Percentiles rank a stretch among this genome's conserved stretches.
Conservation (phyloP, 2,888 invertebrate species). For the Cantharis lateralis region DNA sequence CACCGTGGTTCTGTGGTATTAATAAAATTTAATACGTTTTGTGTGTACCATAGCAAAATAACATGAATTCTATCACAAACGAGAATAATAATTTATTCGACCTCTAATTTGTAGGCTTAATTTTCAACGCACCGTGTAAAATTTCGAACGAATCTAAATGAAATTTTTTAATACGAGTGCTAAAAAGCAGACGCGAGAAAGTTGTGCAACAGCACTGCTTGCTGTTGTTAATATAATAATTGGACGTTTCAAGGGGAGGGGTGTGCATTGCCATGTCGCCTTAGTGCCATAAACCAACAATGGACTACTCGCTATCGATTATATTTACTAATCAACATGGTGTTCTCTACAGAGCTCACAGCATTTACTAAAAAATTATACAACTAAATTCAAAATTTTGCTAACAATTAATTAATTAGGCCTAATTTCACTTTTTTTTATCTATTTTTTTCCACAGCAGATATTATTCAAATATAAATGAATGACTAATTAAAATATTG, state of each 20-base stretch:
- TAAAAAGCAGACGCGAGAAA: conserved; percentile 12
- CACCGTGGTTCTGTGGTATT: conserved; percentile 33
- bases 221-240: conserved; percentile 23
- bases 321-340: conserved; percentile 44
- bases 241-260: conserved; percentile 56
- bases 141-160: conserved; percentile 31
- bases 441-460: conserved; percentile 10
- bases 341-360: conserved; percentile 49
- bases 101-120: conserved; percentile 7
- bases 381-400: conserved; percentile 28
- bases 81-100: conserved; percentile 25
- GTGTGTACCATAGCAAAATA: conserved; percentile 42
- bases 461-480: conserved; percentile 17
- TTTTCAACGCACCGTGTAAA: conserved; percentile 32
- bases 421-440: conserved; percentile 33
- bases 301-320: conserved; percentile 46
- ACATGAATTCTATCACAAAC: conserved; percentile 50
- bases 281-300: conserved; percentile 52
- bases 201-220: conserved; percentile 5
- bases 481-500: conserved; percentile 21
- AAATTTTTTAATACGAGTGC: conserved; percentile 17
- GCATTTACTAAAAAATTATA: conserved; percentile 41
- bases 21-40: conserved; percentile 30
- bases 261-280: conserved; percentile 54
- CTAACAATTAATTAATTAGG: conserved; percentile 34